These are phyloP conservation scores for Adelognathus sp. DNA, from an alignment of 2,888 invertebrate species.

Conservation along the genomic window DNA sequence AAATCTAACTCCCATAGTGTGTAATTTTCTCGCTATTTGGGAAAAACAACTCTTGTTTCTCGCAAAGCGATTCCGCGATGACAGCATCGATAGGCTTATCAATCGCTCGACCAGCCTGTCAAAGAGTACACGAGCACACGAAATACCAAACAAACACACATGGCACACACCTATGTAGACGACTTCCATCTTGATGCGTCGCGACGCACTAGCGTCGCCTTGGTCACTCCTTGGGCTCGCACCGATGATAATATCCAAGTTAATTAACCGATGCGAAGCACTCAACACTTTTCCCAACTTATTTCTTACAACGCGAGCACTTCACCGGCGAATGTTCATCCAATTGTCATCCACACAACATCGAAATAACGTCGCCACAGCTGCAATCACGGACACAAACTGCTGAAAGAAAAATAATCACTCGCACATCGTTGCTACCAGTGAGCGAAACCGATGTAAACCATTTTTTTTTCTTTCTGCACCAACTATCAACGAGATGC, in stretches of 20 bases:
- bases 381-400: neutral
- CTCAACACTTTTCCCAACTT: neutral
- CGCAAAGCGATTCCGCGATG: neutral
- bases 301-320: neutral
- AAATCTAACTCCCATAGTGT: too few relatives aligned
- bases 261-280: neutral
- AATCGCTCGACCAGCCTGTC: constrained; percentile 24
- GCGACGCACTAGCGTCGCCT: constrained; percentile 63
- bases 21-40: too few relatives aligned
- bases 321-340: neutral
- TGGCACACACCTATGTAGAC: constrained; percentile 78
- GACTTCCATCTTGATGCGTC: constrained; percentile 78
- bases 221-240: neutral
- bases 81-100: constrained; percentile 41
- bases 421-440: neutral
- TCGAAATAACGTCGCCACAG: neutral
- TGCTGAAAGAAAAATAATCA: neutral
- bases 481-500: neutral
- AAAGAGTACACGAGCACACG: neutral
- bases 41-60: neutral
- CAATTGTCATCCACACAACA: neutral
- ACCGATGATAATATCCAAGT: constrained; percentile 58
- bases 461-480: neutral
- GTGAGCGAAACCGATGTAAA: neutral
- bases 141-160: neutral